A percentile compares a stretch with the other conserved stretches of the same genome.
These are phyloP conservation scores for Tuta absoluta DNA, from an alignment of 2,888 invertebrate species.

Conservation along the genomic window DNA sequence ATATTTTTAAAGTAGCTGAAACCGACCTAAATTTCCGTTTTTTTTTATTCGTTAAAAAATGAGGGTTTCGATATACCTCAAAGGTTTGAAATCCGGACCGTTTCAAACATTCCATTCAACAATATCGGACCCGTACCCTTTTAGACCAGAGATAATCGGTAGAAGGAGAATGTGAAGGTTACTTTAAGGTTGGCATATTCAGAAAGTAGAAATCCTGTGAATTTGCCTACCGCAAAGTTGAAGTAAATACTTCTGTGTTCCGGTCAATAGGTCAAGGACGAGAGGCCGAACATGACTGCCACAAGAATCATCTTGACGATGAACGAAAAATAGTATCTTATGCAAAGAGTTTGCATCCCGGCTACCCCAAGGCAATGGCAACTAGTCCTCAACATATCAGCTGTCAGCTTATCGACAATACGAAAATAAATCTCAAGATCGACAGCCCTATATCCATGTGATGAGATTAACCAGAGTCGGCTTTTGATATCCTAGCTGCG, in stretches of 20 bases:
- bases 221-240: too few species aligned
- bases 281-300: too few species aligned
- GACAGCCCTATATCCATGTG: conserved; percentile 30
- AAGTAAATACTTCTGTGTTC: too few species aligned
- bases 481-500: conserved; percentile 52
- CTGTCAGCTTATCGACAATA: too few species aligned
- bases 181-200: background rate
- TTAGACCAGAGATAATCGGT: conserved; percentile 4
- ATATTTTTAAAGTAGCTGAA: background rate
- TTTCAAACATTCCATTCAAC: conserved; percentile 15
- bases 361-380: too few species aligned
- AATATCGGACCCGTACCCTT: conserved; percentile 5
- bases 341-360: too few species aligned
- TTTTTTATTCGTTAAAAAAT: background rate
- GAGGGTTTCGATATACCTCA: background rate
- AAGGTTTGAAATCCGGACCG: conserved; percentile 14
- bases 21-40: background rate
- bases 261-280: too few species aligned
- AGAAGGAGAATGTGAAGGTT: conserved; percentile 8
- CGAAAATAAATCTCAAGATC: background rate
- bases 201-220: too few species aligned
- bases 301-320: too few species aligned
- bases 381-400: too few species aligned
- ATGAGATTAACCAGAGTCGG: conserved; percentile 66
- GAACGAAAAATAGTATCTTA: too few species aligned